phyloP scores from a whole-genome alignment of 2,888 invertebrate genomes.

The Serripes groenlandicus region DNA sequence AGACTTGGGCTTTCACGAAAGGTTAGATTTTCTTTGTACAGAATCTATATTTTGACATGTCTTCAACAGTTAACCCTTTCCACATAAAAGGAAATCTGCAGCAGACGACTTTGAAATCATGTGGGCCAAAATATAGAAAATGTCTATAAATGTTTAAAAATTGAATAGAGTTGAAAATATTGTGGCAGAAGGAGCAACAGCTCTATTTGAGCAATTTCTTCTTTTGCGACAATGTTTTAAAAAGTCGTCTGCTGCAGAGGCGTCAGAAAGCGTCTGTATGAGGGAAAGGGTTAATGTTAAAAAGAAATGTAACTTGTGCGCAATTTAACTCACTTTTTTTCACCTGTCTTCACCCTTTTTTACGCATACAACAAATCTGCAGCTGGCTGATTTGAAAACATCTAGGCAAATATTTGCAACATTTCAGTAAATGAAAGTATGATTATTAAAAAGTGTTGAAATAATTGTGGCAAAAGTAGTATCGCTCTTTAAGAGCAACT shows the following conservation, averaged over 20 bases:
- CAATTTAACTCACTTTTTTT: neutral
- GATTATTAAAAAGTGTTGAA: neutral
- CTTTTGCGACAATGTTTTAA: neutral
- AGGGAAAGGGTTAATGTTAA: neutral
- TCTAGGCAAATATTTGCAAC: neutral
- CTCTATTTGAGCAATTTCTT: neutral
- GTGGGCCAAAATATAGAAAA: neutral
- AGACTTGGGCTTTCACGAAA: slow-evolving; percentile 45
- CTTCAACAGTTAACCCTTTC: neutral
- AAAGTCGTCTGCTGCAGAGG: neutral
- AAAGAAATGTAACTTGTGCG: neutral
- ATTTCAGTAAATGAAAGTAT: neutral
- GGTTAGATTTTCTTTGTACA: neutral
- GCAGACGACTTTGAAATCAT: neutral
- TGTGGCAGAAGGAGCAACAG: neutral
- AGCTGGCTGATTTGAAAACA: no score
- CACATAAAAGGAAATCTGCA: neutral
- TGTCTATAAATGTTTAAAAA: neutral
- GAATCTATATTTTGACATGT: neutral
- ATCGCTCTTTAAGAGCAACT: neutral
- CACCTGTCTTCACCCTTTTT: neutral
- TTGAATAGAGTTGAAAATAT: neutral
- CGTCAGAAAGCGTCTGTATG: neutral
- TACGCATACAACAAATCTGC: neutral
- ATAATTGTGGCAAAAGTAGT: neutral